Percentiles rank a stretch among this genome's conserved stretches.
These are phyloP conservation scores for Caenorhabditis auriculariae DNA, from an alignment of 2,888 invertebrate genomes.

Conservation along the genomic window DNA sequence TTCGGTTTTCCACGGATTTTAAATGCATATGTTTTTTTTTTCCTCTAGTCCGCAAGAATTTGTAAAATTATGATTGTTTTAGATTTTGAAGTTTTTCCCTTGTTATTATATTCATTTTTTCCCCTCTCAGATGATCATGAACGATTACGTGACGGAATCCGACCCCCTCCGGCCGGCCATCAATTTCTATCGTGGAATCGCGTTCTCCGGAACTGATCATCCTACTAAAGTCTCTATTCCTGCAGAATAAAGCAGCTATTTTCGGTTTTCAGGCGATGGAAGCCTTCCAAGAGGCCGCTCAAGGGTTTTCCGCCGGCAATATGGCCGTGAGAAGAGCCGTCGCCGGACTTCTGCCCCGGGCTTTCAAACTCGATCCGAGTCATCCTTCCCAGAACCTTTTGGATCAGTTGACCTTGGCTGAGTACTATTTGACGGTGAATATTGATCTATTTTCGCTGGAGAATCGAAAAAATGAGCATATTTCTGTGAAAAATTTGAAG, in stretches of 20 bases:
- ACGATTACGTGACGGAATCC: no score
- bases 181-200: conserved; percentile 48
- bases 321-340: conserved; percentile 40
- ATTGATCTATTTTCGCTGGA: no score
- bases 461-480: no score
- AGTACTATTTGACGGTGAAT: conserved; percentile 19
- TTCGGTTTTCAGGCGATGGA: conserved; percentile 7
- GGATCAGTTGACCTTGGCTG: conserved; percentile 8
- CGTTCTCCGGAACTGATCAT: conserved; percentile 44
- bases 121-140: no score
- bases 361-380: conserved; percentile 8
- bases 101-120: no score
- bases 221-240: conserved; percentile 30
- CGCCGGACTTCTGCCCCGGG: conserved; percentile 15
- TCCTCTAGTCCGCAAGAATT: no score
- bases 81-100: no score
- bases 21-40: no score
- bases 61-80: no score
- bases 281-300: conserved; percentile 36
- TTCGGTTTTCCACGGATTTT: no score
- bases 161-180: conserved; percentile 26
- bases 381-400: no score
- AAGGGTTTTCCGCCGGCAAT: conserved; percentile 34
- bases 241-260: conserved; percentile 5
- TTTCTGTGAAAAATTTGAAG: no score